Conservation (phyloP, 2,797 vertebrate species). For the Peromyscus attwateri region DNA sequence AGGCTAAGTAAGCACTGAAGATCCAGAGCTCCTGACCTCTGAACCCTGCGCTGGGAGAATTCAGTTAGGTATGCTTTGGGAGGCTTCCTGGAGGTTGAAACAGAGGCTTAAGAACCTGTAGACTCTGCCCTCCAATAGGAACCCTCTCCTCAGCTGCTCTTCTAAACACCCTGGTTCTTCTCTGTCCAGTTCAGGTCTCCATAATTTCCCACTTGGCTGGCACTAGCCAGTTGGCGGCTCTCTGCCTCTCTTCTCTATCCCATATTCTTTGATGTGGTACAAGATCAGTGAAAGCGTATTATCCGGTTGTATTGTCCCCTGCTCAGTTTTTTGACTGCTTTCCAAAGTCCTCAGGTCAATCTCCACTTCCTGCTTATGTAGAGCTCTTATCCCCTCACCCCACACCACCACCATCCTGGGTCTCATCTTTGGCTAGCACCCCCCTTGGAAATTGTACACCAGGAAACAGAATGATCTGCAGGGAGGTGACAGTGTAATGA, state of each 20-base stretch:
- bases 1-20: neutral
- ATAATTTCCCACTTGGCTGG: neutral
- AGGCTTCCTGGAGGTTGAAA: neutral
- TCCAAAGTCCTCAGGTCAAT: neutral
- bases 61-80: neutral
- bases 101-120: neutral
- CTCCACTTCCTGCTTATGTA: neutral
- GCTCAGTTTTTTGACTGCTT: neutral
- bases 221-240: neutral
- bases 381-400: rapidly evolving
- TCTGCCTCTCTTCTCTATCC: neutral
- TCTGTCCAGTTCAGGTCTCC: neutral
- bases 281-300: neutral
- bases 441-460: neutral
- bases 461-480: neutral
- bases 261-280: neutral
- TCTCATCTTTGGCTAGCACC: neutral
- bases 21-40: rapidly evolving
- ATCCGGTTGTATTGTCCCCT: neutral
- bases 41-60: neutral
- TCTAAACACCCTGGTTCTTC: neutral
- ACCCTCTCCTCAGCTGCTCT: rapidly evolving
- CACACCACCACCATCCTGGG: neutral
- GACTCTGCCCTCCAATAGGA: neutral
- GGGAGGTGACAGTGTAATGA: neutral